phyloP scores from a whole-genome alignment of 2,113 vertebrate species.

The Galbula dea region DNA sequence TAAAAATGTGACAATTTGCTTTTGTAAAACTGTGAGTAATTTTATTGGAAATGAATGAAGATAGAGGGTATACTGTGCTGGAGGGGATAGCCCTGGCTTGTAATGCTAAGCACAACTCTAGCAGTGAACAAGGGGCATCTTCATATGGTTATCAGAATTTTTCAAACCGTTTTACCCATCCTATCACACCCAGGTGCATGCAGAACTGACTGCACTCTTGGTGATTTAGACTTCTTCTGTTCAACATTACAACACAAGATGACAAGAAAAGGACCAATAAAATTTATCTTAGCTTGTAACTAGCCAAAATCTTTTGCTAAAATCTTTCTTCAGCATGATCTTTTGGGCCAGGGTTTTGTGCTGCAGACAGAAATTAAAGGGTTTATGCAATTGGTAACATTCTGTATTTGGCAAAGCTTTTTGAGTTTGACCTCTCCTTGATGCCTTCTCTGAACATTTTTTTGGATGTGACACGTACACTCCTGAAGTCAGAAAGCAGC shows the following conservation, averaged over 20 bases:
- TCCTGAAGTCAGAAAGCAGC: not conserved
- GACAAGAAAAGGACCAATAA: not conserved
- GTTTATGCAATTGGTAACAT: not conserved
- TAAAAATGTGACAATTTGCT: not conserved
- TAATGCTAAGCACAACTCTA: not conserved
- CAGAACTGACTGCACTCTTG: not conserved
- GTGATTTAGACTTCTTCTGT: not conserved
- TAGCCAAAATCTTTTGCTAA: not conserved
- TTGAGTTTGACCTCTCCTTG: not conserved
- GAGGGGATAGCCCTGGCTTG: not conserved
- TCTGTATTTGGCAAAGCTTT: not conserved
- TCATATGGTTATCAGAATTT: not conserved
- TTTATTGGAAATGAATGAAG: not conserved
- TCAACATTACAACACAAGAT: not conserved
- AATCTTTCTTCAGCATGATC: not conserved
- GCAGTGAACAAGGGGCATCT: not conserved
- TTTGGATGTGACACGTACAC: not conserved
- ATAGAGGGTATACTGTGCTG: not conserved
- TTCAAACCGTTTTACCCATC: not conserved
- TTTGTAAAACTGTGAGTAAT: not conserved
- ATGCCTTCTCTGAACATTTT: not conserved
- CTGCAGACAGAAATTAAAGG: not conserved
- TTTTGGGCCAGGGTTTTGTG: not conserved
- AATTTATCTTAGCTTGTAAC: not conserved
- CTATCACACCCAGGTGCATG: not conserved